phyloP scores from a whole-genome alignment of 2,113 vertebrate genomes.

The Petroica traversi region DNA sequence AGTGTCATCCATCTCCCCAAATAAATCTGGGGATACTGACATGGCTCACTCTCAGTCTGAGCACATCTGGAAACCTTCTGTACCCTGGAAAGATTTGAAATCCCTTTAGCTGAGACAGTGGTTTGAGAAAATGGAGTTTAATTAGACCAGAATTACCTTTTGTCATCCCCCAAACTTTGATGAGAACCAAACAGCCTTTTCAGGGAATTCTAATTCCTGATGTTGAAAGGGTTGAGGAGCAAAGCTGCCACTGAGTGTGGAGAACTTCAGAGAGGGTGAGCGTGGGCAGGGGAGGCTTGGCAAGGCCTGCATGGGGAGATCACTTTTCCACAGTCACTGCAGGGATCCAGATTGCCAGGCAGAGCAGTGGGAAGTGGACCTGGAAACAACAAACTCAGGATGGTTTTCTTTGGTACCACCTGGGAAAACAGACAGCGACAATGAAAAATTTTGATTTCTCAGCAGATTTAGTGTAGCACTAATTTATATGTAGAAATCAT shows the following conservation, averaged over 20 bases:
- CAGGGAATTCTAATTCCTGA: background rate
- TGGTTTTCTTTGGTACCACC: background rate
- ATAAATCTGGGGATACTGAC: background rate
- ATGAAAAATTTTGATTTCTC: background rate
- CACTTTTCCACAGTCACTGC: accelerated
- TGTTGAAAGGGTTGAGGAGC: background rate
- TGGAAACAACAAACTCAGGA: background rate
- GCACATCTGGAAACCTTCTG: background rate
- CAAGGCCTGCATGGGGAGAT: background rate
- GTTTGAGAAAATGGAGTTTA: background rate
- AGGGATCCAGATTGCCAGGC: background rate
- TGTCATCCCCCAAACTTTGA: background rate
- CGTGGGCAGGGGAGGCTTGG: background rate
- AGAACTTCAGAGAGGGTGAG: background rate
- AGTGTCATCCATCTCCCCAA: background rate
- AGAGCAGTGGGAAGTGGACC: background rate
- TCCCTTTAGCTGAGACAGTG: background rate
- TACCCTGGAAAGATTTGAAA: background rate
- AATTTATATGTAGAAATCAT: background rate
- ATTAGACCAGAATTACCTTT: background rate
- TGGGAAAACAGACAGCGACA: background rate
- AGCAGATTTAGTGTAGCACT: background rate
- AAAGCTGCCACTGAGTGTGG: background rate
- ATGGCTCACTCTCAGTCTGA: background rate
- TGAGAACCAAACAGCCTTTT: background rate